Base-by-base conservation (phyloP, 2,797 vertebrate species). In the Cossypha dichroa region DNA sequence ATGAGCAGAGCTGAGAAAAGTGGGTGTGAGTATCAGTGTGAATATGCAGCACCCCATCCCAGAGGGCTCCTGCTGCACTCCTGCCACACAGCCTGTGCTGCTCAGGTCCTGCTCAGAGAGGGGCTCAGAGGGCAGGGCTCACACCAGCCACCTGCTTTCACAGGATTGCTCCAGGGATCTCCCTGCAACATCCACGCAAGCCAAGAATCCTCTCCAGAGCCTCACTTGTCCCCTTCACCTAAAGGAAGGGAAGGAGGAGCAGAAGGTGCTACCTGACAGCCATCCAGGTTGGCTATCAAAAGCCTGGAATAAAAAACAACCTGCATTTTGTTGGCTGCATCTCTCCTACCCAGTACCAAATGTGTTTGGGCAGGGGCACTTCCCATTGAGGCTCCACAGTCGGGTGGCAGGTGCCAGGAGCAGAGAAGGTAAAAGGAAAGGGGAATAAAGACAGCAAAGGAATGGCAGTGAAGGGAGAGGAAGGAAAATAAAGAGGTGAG, bases 401-500 rank as follows among this genome's bases (percentile, higher is more conserved):
- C 2, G 0, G 4, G 18, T 28, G 56, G 13, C 18, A 52, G 55
- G 25, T 45, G 21, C 48, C 68, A 72, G 85, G 38, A 31, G 22
- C 13, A 45, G 41, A 55, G 51, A 60, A 28, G 8, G 11, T 13
- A 77, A 26, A 51, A 86, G 25, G 13, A 41, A 66, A 33, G 5
- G 16, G 55, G 66, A n/a, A 75, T 59, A 40, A 62, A 79, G 45
- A 49, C 22, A 81, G 48, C 64, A 72, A 63, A 81, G 83, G 67
- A 31, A 43, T 11, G 40, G 22, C 66, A 85, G n/a, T 2, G 68
- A 66, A 86, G 41, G 46, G n/a, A 94, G 54, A 77, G 41, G 26
- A 52, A 86, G 43, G 34, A 33, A 85, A 81, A 94, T 94, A 34
- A 73, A 92, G 88, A 90, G 69, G 72, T 72, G n/a, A 93, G 40